These are phyloP conservation scores for Drosophila tsacasi DNA, from an alignment of 1,140 invertebrate species.

Conservation along the genomic window DNA sequence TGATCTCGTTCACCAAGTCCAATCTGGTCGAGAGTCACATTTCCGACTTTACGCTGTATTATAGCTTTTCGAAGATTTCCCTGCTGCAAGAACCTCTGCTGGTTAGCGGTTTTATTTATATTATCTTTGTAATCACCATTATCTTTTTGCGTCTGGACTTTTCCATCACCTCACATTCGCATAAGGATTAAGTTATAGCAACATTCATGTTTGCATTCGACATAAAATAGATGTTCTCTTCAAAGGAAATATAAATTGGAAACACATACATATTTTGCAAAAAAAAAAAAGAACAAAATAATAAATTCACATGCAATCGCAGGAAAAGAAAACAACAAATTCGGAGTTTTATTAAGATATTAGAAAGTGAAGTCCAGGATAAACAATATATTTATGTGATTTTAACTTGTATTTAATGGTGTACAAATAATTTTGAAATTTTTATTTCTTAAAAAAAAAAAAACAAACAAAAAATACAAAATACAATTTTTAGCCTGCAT, in stretches of 20 bases:
- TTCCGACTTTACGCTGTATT: constrained; percentile 94
- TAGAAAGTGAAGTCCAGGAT: too few relatives aligned
- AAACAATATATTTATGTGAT: too few relatives aligned
- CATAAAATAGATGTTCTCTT: constrained; percentile 25
- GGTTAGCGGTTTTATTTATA: constrained; percentile 94
- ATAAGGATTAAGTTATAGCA: constrained; percentile 82
- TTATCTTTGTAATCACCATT: constrained; percentile 96
- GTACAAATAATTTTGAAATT: too few relatives aligned
- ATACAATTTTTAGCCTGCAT: too few relatives aligned
- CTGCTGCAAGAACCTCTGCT: constrained; percentile 97
- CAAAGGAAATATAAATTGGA: constrained; percentile 12
- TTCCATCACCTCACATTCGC: constrained; percentile 89
- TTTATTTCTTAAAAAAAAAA: too few relatives aligned
- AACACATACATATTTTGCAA: constrained; percentile 19
- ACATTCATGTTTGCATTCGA: not conserved
- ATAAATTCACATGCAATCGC: constrained; percentile 6
- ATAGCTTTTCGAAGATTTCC: constrained; percentile 93
- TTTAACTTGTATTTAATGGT: too few relatives aligned
- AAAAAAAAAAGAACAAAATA: constrained; percentile 14
- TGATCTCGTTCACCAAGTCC: constrained; percentile 93
- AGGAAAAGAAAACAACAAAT: not conserved
- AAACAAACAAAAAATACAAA: too few relatives aligned
- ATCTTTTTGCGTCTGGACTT: constrained; percentile 98
- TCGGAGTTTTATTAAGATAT: too few relatives aligned
- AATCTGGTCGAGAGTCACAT: constrained; percentile 99